Conservation (phyloP, 2,113 vertebrate species). For the Neotoma lepida region DNA sequence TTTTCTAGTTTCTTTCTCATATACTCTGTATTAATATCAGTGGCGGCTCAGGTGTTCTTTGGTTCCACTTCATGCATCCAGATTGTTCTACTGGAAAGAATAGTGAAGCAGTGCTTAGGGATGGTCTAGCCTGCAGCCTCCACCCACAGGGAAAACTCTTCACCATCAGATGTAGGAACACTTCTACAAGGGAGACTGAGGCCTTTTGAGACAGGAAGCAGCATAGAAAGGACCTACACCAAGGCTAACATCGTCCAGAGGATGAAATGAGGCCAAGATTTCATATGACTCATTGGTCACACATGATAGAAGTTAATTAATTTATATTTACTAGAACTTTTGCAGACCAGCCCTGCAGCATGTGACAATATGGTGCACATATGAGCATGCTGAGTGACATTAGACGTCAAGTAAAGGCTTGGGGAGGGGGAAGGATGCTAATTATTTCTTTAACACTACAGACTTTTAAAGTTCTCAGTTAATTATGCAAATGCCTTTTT, state of each 20-base stretch:
- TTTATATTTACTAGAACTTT: background rate
- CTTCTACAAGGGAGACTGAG: background rate
- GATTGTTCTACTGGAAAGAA: background rate
- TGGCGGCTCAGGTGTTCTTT: background rate
- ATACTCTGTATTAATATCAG: background rate
- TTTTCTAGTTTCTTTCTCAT: background rate
- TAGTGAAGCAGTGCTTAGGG: background rate
- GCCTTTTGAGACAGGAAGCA: background rate
- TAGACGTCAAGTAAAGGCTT: background rate
- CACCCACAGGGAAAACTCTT: no score
- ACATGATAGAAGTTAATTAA: background rate
- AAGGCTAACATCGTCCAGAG: background rate
- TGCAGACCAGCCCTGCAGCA: background rate
- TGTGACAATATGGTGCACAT: background rate
- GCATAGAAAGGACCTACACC: background rate
- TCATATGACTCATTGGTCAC: background rate
- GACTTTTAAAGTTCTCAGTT: background rate
- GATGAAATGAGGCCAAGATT: background rate
- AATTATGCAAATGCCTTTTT: background rate
- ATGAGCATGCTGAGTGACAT: background rate
- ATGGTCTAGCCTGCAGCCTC: background rate
- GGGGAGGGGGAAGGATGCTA: background rate
- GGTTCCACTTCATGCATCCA: background rate
- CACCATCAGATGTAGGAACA: background rate
- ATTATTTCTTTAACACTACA: background rate